Evolutionary conservation across 2,113 vertebrate species (phyloP).

Genomic region (Alces alces): DNA sequence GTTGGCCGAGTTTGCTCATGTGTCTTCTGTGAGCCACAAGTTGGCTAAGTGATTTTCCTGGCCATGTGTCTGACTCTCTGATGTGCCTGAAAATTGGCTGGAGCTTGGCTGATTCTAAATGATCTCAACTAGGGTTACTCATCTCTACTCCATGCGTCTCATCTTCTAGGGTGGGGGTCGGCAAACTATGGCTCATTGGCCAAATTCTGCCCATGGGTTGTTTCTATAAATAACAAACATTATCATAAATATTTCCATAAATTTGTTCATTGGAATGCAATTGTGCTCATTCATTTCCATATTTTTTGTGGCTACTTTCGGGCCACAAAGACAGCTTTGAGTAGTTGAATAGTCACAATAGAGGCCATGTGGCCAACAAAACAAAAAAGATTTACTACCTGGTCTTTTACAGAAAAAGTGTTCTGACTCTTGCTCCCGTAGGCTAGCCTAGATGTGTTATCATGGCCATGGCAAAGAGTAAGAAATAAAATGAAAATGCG

Average conservation of each 20-base stretch:
- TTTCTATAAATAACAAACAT: background rate
- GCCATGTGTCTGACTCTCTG: fast-evolving
- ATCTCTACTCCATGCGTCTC: background rate
- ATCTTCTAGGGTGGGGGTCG: background rate
- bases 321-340: background rate
- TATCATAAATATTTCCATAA: background rate
- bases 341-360: background rate
- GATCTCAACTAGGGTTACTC: background rate
- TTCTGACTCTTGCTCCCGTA: background rate
- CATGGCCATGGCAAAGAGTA: background rate
- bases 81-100: background rate
- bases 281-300: background rate
- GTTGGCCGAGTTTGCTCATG: background rate
- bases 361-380: background rate
- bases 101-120: background rate
- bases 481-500: background rate
- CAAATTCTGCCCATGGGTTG: background rate
- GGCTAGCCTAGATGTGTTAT: background rate
- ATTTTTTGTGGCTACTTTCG: background rate
- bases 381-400: background rate
- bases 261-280: background rate
- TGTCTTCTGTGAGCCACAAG: background rate
- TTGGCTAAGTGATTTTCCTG: background rate
- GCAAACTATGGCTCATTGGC: background rate
- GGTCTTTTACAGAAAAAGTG: background rate